Base-by-base conservation (phyloP, 2,797 vertebrate species). In the Muraenolepis orangiensis region DNA sequence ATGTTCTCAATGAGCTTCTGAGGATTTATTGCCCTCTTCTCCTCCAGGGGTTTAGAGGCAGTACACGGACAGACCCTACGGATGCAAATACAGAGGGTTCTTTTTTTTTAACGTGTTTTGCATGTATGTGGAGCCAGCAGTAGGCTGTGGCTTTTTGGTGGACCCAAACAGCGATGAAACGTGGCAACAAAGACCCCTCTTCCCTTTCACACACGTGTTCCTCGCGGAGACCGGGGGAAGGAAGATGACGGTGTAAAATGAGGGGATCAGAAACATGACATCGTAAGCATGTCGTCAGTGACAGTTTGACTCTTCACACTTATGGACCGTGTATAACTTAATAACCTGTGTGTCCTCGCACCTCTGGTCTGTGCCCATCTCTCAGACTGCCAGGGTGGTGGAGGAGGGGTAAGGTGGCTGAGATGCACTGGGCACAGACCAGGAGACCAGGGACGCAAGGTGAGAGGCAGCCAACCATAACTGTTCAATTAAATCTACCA, bases 401-500 rank as follows among this genome's bases (percentile, higher is more conserved):
- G 46, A 57, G n/a, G 20, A 3, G 8, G 32, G 3, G 3, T 34
- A 34, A 34, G 32, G 32, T 4, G 32, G 5, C 18, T 6, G 20
- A 20, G 46, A n/a, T 7, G 46, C 20, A 7, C 46, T 57, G 46
- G 2, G 46, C 12, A 2, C 2, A 14, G 14, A 46, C 42, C 6
- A 16, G 42, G 42, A 18, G 16, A 3, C 46, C 20, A 18, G 46
- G 20, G 46, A n/a, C 1, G 46, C 6, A 93, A 93, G 91, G 91
- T 90, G 87, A 93, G 86, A 91, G 78, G 76, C 88, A 93, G 89
- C 89, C 92, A 92, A 90, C 89, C 90, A 78, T 86, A 93, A 92
- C 89, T 90, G 88, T 85, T 88, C 91, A 93, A 92, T 93, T 93
- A 93, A 93, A 92, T 91, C 86, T 87, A 85, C 82, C 78, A 73